Base-by-base conservation (phyloP, 2,888 invertebrate species). In the Dryomyza anilis region DNA sequence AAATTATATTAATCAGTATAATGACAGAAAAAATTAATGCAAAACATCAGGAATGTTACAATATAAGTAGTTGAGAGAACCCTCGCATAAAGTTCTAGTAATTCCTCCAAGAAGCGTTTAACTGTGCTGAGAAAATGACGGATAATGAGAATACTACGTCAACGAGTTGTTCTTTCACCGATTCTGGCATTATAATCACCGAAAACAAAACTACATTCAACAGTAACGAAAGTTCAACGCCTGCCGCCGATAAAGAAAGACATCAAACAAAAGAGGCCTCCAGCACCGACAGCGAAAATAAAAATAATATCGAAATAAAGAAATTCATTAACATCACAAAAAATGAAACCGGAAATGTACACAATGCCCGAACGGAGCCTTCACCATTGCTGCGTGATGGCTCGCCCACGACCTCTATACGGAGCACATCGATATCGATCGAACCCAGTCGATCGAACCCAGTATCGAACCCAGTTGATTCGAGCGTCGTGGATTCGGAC, bases 401-500 rank as follows among this genome's bases (percentile, higher is more conserved):
- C 56, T 80, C 81, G 19, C 81, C 81, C 53, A 68, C 78, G 46
- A 67, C 78, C n/a, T 81, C 81, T 8, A 73, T 80, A 68, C 78
- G 80, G 59, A 81, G 82, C 66, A 76, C 77, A 19, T 76, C 78
- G 45, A 79, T 82, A 55, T 81, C 82, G 61, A 79, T 82, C 50
- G 73, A 78, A 46, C n/a, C n/a, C n/a, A n/a, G n/a, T n/a, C n/a
- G n/a, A n/a, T n/a, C n/a, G n/a, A n/a, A n/a, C n/a, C n/a, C n/a
- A n/a, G n/a, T n/a, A n/a, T 79, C 80, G 48, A 77, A 79, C 73
- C 80, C 78, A 64, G 71, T 75, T 67, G 79, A 78, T 57, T 83
- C 82, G 12, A 81, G 81, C 69, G 76, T 78, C 62, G 77, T 81
- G 63, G 81, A 81, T 63, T 79, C 81, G 29, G 83, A 83, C 62